phyloP scores from a whole-genome alignment of 2,888 invertebrate species.

The Tachystola acroxantha region DNA sequence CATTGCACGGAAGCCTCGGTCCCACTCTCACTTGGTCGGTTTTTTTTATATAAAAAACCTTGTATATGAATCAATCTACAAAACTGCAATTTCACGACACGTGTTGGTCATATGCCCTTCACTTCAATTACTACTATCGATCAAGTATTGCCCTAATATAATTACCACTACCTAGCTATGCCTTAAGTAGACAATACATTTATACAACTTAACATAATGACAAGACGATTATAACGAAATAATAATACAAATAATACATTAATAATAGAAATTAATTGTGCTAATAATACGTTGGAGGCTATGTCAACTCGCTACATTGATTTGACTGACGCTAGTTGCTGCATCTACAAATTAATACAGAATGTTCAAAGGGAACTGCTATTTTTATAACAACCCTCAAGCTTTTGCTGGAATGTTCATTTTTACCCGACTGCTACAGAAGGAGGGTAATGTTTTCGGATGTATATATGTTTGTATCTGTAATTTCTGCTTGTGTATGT shows the following conservation, averaged over 20 bases:
- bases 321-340: slow-evolving; percentile 15
- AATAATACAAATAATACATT: slow-evolving; percentile 56
- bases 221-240: slow-evolving; percentile 71
- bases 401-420: no score
- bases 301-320: slow-evolving; percentile 28
- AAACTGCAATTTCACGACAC: slow-evolving; percentile 3
- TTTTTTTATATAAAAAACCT: no score
- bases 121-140: slow-evolving; percentile 44
- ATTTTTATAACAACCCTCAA: no score
- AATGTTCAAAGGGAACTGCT: neutral
- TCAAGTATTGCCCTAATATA: slow-evolving; percentile 66
- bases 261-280: slow-evolving; percentile 60
- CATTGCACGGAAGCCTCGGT: no score
- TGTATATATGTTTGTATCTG: no score
- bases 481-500: no score
- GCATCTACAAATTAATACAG: slow-evolving; percentile 1
- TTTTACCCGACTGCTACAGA: no score
- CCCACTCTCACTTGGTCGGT: no score
- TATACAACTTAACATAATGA: slow-evolving; percentile 78
- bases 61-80: no score
- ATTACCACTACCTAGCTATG: slow-evolving; percentile 74
- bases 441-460: no score
- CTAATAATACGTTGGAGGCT: slow-evolving; percentile 60
- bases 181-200: slow-evolving; percentile 72
- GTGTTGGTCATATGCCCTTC: slow-evolving; percentile 12